Evolutionary conservation across 30 jellyfish, hydroid and myxozoan genomes (phyloP), one percentile per base, ranked within the genome.

Genomic region (Nemopilema nomurai): DNA sequence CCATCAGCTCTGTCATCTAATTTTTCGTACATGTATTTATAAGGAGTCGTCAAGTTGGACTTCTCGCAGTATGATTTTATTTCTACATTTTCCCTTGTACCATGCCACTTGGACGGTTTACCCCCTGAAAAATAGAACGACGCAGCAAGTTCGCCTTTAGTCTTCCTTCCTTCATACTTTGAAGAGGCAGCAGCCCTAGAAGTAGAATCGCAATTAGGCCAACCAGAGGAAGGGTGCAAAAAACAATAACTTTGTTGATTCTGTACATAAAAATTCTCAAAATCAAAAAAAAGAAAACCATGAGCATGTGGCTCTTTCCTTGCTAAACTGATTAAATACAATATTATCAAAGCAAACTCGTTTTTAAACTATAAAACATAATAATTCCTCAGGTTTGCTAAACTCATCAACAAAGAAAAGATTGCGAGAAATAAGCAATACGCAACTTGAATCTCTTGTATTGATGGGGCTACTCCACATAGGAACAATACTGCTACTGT

Each of bases 171-270:
- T 57, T 92, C 96, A 72, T 87, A 92, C 89, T 92, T 92, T 69
- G 96, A 89, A 23, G 98, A 92, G 8, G 98, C 97, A 13, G 97
- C 88, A 30, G 89, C 85, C 22, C 98, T 92, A 27, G 24, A 62
- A 66, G 28, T 18, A 6, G 57, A 41, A 41, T 41, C 13, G 57
- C 57, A n/a, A n/a, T n/a, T n/a, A n/a, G n/a, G n/a, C n/a, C n/a
- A n/a, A n/a, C n/a, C n/a, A n/a, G n/a, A n/a, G n/a, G n/a, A n/a
- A n/a, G n/a, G n/a, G n/a, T n/a, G n/a, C n/a, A n/a, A n/a, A n/a
- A n/a, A n/a, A n/a, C n/a, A n/a, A n/a, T n/a, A n/a, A n/a, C n/a
- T n/a, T n/a, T n/a, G n/a, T n/a, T n/a, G n/a, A n/a, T n/a, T n/a
- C n/a, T n/a, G n/a, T n/a, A n/a, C n/a, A n/a, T n/a, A n/a, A n/a